Evolutionary conservation across 2,888 invertebrate species (phyloP), one percentile per base, ranked within the genome.

Genomic region (Dusona sp.): DNA sequence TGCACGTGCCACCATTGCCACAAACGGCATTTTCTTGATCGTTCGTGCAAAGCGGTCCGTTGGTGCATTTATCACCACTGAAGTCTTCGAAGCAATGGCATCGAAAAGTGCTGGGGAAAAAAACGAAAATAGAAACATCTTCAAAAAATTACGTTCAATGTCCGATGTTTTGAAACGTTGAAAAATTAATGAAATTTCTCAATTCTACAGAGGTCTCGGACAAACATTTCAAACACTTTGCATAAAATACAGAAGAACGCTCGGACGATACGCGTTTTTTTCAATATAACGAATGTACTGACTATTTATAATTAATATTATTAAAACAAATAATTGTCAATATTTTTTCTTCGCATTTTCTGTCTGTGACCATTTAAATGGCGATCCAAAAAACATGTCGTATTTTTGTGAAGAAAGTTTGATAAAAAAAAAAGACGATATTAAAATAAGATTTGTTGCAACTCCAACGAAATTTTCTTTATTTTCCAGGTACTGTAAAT

Each of bases 71-170:
- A 6, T 95, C 94, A 8, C 98, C 98, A 78, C 96, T 96, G 94
- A 97, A 98, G 64, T 97, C 97, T 79, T 96, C 95, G 94, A 98
- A 98, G 94, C 98, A 98, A 82, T 96, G 95, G 94, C 98, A 98
- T 92, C 95, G 96, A 94, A 97, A 98, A 84, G 96, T 96, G 91
- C 97, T 98, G 95, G 11, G 33, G 11, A n/a, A 16, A n/a, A 25
- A 57, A n/a, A n/a, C n/a, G n/a, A 48, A 1, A 54, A 29, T 54
- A 42, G 25, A 72, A 73, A 73, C 25, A 61, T 9, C 65, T 64
- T 22, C 19, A 65, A 45, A 45, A n/a, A 57, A 74, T 61, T 42
- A 2, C 11, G 38, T 22, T 8, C 9, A 38, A 38, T 45, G 36
- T 36, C 7, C 36, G 9, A 16, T 48, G 7, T 7, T 48, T n/a